phyloP scores from a whole-genome alignment of 2,888 invertebrate genomes.

The Leucoma salicis region DNA sequence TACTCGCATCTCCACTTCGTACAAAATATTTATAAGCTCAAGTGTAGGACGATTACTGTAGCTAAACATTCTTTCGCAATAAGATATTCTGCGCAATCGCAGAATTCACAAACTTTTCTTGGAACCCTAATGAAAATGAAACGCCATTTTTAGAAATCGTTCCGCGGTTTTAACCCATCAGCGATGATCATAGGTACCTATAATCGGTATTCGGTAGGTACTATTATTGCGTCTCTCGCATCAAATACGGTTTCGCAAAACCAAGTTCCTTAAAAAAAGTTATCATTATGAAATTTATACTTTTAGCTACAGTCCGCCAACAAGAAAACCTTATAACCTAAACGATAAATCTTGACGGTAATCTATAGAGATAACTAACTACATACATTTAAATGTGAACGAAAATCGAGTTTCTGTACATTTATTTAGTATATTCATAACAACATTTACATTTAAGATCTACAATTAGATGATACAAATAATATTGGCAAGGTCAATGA shows the following conservation, averaged over 20 bases:
- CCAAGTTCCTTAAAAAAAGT: too few relatives aligned
- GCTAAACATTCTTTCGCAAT: slow-evolving; percentile 35
- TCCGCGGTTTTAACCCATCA: too few relatives aligned
- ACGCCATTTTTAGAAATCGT: too few relatives aligned
- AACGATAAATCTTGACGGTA: slow-evolving; percentile 40
- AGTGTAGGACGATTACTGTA: slow-evolving; percentile 57
- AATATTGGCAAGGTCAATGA: not conserved
- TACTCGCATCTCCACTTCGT: slow-evolving; percentile 47
- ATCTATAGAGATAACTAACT: slow-evolving; percentile 20
- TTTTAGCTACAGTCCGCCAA: slow-evolving; percentile 58
- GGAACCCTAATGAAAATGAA: too few relatives aligned
- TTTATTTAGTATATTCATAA: slow-evolving; percentile 35
- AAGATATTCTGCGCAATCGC: not conserved
- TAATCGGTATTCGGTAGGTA: too few relatives aligned
- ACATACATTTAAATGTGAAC: slow-evolving; percentile 41
- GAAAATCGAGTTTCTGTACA: not conserved
- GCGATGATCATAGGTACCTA: too few relatives aligned
- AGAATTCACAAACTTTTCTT: too few relatives aligned
- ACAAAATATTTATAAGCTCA: slow-evolving; percentile 68
- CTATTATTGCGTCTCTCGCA: too few relatives aligned
- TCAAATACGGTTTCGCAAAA: too few relatives aligned
- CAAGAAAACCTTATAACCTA: slow-evolving; percentile 37
- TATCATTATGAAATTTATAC: too few relatives aligned
- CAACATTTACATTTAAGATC: slow-evolving; percentile 43
- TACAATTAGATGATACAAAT: not conserved